Percentiles rank a stretch among this genome's conserved stretches.
These are phyloP conservation scores for Anolis apletophallus DNA, from an alignment of 2,797 vertebrate genomes.

Conservation along the genomic window DNA sequence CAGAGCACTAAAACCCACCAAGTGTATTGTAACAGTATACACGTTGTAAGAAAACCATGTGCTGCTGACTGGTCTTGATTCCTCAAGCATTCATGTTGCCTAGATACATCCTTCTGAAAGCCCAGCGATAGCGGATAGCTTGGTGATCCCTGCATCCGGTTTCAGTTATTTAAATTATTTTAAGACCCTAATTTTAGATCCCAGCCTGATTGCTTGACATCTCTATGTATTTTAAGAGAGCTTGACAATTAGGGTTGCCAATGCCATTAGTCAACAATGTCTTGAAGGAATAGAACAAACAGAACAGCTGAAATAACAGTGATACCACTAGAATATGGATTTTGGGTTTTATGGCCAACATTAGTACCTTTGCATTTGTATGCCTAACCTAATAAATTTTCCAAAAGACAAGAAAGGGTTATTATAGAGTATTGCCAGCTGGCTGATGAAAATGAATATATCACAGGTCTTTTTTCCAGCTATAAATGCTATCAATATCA, in stretches of 20 bases:
- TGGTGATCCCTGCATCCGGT: not conserved
- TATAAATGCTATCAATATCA: constrained; percentile 3
- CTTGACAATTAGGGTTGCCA: not conserved
- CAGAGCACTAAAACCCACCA: not conserved
- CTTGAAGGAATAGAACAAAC: too few species aligned
- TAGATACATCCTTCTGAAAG: constrained; percentile 10
- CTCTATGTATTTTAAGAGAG: not conserved
- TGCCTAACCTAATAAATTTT: not conserved
- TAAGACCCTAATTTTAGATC: constrained; percentile 1
- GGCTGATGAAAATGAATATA: too few species aligned
- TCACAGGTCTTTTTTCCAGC: not conserved
- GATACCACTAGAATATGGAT: too few species aligned
- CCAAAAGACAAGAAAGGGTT: too few species aligned
- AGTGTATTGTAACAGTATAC: not conserved
- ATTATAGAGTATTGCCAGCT: too few species aligned
- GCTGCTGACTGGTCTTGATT: not conserved
- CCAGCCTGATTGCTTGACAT: not conserved
- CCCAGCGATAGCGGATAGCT: not conserved
- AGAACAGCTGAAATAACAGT: too few species aligned
- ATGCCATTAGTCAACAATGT: too few species aligned
- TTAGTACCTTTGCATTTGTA: too few species aligned
- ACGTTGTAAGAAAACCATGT: not conserved
- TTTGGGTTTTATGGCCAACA: too few species aligned
- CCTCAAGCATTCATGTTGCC: not conserved
- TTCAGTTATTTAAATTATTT: constrained; percentile 11